A percentile compares a stretch with the other conserved stretches of the same genome.
phyloP scores from a whole-genome alignment of 2,888 invertebrate genomes.

The Cephus spinipes region DNA sequence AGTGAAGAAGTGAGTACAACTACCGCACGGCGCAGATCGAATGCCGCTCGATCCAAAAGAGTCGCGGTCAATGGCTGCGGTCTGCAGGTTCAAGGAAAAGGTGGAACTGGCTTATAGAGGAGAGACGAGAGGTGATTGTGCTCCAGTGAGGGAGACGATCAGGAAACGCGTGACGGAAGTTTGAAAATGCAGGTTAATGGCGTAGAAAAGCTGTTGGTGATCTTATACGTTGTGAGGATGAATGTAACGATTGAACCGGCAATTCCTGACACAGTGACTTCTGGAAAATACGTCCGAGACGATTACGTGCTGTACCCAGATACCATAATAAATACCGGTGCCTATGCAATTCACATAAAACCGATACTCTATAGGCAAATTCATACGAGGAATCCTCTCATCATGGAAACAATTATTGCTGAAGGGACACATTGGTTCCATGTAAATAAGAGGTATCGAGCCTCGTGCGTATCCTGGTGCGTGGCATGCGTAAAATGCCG shows the following conservation, averaged over 20 bases:
- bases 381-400: not conserved
- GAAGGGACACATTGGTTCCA: not conserved
- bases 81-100: conserved; percentile 65
- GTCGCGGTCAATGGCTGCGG: conserved; percentile 64
- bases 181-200: conserved; percentile 48
- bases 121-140: conserved; percentile 11
- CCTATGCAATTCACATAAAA: not conserved
- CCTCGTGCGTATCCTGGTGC: not conserved
- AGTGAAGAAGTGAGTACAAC: not conserved
- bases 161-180: conserved; percentile 32
- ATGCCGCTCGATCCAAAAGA: conserved; percentile 22
- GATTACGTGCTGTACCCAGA: not conserved
- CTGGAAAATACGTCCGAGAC: not conserved
- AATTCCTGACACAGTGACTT: not conserved
- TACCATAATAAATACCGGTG: not conserved
- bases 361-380: not conserved
- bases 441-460: not conserved
- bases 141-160: conserved; percentile 26
- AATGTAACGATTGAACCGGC: not conserved
- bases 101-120: conserved; percentile 47
- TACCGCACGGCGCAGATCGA: not conserved
- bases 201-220: not conserved
- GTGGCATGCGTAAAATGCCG: not conserved
- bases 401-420: not conserved
- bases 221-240: not conserved